These are phyloP conservation scores for Macrophya annulata DNA, from an alignment of 2,888 invertebrate genomes.

Conservation along the genomic window DNA sequence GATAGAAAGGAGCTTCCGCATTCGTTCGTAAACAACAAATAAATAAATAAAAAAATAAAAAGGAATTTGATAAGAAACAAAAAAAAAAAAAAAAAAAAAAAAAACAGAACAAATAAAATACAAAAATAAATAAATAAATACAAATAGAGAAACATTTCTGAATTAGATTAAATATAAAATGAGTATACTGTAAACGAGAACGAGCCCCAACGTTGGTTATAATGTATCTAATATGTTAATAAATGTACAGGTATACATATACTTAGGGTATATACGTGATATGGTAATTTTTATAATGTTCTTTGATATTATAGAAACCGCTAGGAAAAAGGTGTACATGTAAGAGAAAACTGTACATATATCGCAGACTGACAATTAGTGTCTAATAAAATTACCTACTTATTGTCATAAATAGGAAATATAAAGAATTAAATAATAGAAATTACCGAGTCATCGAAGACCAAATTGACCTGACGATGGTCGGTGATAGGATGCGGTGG, in stretches of 20 bases:
- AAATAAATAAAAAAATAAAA: background rate
- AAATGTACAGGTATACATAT: background rate
- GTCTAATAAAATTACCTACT: background rate
- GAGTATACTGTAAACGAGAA: background rate
- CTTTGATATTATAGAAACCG: background rate
- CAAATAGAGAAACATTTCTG: background rate
- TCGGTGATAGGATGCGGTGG: conserved; percentile 78
- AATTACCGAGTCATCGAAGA: conserved; percentile 80
- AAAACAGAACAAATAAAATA: too few relatives aligned
- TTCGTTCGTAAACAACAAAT: conserved; percentile 29
- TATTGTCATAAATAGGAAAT: background rate
- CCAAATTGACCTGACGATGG: conserved; percentile 80
- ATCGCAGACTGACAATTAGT: background rate
- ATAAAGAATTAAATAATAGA: background rate
- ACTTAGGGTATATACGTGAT: background rate
- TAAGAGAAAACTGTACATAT: background rate
- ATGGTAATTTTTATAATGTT: background rate
- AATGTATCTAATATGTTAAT: background rate
- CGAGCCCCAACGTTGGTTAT: background rate
- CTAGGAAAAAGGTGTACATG: background rate
- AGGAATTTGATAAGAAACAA: background rate
- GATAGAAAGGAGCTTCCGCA: conserved; percentile 6
- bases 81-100: background rate
- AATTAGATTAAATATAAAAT: conserved; percentile 2
- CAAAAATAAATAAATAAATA: background rate